Evolutionary conservation across 2,888 invertebrate species (phyloP).

Genomic region (Coenonympha arcania): DNA sequence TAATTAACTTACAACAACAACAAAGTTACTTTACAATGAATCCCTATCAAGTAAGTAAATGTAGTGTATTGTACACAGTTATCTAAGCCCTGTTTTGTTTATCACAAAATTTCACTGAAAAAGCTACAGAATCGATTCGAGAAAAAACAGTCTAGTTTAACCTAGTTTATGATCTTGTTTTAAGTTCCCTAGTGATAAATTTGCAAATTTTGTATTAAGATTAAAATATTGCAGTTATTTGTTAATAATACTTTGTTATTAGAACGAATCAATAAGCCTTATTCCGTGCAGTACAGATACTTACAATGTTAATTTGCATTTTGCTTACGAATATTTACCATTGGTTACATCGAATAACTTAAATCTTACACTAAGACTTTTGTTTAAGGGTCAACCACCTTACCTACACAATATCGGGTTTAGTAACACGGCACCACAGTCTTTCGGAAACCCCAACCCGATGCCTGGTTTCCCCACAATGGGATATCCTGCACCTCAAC

Average conservation of each 20-base stretch:
- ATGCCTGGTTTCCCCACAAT: slow-evolving; percentile 62
- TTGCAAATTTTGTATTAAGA: too few relatives aligned
- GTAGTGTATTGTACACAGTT: slow-evolving; percentile 5
- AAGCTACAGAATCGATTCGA: too few relatives aligned
- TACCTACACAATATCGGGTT: slow-evolving; percentile 68
- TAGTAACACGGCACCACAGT: slow-evolving; percentile 65
- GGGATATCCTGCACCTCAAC: slow-evolving; percentile 57
- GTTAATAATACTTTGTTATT: too few relatives aligned
- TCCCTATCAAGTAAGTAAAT: slow-evolving; percentile 50
- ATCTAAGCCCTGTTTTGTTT: slow-evolving; percentile 50
- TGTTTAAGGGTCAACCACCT: slow-evolving; percentile 70
- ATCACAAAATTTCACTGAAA: slow-evolving; percentile 43
- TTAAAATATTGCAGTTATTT: too few relatives aligned
- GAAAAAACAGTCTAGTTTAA: too few relatives aligned
- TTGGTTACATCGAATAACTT: slow-evolving; percentile 14
- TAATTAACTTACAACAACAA: too few relatives aligned
- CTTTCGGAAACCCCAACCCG: slow-evolving; percentile 67
- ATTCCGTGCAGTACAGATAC: too few relatives aligned
- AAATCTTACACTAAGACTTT: slow-evolving; percentile 29
- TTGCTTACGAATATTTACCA: background rate
- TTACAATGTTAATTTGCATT: too few relatives aligned
- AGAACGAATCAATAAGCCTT: too few relatives aligned
- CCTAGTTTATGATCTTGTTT: too few relatives aligned
- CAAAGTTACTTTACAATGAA: slow-evolving; percentile 46
- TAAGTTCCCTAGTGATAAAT: too few relatives aligned